Conservation (phyloP, 53 echinoderm and acorn worm species). For the Holothuria scabra region DNA sequence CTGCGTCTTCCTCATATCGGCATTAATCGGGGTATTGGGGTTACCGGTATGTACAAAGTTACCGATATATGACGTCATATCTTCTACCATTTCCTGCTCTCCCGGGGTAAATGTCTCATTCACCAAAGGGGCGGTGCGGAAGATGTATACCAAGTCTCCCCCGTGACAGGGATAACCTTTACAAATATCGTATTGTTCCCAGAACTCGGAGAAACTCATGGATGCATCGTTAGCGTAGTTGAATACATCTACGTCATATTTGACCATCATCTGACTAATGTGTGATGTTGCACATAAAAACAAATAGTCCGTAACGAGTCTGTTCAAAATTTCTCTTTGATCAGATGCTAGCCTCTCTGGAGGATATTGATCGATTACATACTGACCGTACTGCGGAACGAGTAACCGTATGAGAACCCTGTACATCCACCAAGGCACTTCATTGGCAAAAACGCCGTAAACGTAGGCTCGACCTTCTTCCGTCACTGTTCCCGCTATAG, state of each 20-base stretch:
- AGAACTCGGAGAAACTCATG: slow-evolving; percentile 32
- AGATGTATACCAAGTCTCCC: slow-evolving; percentile 25
- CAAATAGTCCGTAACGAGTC: slow-evolving; percentile 35
- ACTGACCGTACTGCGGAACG: slow-evolving; percentile 19
- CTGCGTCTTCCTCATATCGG: not conserved
- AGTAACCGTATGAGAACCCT: slow-evolving; percentile 13
- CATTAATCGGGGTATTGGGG: slow-evolving; percentile 31
- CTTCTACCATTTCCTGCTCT: slow-evolving; percentile 36
- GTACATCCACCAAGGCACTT: slow-evolving; percentile 42
- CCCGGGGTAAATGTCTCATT: slow-evolving; percentile 29
- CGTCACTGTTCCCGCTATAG: slow-evolving; percentile 27
- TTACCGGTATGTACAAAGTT: slow-evolving; percentile 52
- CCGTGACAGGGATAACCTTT: slow-evolving; percentile 48
- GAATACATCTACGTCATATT: slow-evolving; percentile 35
- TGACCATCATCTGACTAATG: slow-evolving; percentile 36
- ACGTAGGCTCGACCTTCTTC: slow-evolving; percentile 46
- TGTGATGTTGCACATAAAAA: slow-evolving; percentile 41
- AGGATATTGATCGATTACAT: slow-evolving; percentile 32
- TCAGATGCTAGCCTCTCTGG: not conserved
- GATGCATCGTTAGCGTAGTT: slow-evolving; percentile 47
- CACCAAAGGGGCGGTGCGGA: slow-evolving; percentile 36
- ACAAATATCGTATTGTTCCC: slow-evolving; percentile 23
- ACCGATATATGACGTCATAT: slow-evolving; percentile 40
- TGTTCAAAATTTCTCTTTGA: slow-evolving; percentile 34
- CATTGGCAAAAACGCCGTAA: slow-evolving; percentile 29